phyloP scores from a whole-genome alignment of 2,888 invertebrate species.

The Xiphydria camelus region DNA sequence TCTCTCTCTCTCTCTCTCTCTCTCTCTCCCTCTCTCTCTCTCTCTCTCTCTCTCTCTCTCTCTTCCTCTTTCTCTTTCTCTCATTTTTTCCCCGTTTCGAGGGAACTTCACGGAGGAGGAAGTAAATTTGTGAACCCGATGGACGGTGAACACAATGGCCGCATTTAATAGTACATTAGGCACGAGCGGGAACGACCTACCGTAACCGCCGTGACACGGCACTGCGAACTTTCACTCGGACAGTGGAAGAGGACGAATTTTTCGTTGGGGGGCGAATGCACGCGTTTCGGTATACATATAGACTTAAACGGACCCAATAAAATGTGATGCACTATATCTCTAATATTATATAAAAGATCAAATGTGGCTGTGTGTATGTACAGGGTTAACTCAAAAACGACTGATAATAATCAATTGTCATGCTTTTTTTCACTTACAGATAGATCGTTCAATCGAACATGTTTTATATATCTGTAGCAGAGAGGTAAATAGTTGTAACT shows the following conservation, averaged over 20 bases:
- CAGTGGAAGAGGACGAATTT: slow-evolving; percentile 1
- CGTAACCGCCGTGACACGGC: slow-evolving; percentile 21
- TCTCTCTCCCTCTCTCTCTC: background rate
- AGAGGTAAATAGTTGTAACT: too few species aligned
- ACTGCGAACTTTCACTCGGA: slow-evolving; percentile 7
- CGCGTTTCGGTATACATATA: background rate
- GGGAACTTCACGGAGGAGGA: slow-evolving; percentile 32
- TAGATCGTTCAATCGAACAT: too few species aligned
- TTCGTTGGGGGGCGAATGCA: too few species aligned
- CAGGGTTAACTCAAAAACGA: too few species aligned
- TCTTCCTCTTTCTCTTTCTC: background rate
- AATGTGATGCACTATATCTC: background rate
- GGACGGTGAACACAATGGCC: slow-evolving; percentile 48
- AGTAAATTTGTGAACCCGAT: slow-evolving; percentile 51
- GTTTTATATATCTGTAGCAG: too few species aligned
- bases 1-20: too few species aligned
- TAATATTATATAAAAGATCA: background rate
- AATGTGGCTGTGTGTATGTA: too few species aligned
- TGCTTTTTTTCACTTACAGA: too few species aligned
- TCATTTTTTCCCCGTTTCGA: slow-evolving; percentile 6
- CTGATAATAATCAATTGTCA: too few species aligned
- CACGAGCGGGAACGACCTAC: slow-evolving; percentile 34
- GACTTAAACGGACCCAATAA: background rate
- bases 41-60: background rate
- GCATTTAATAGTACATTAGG: slow-evolving; percentile 57